Conservation (phyloP, 1,140 invertebrate genomes). For the Drosophila kohkoa region DNA sequence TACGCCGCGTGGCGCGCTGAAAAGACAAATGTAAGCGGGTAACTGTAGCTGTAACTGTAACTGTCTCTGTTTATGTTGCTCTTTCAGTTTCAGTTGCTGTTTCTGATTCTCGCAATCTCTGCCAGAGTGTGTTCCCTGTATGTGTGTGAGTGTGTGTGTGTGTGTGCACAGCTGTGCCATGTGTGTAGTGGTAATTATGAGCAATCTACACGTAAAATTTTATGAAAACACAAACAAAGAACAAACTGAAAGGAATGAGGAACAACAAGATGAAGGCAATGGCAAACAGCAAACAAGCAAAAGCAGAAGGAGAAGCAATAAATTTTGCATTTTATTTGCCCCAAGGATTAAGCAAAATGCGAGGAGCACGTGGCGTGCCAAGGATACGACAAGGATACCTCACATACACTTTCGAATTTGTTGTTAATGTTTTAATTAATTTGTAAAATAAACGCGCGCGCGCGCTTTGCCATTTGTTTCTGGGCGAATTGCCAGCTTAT, state of each 20-base stretch:
- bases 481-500: conserved; percentile 37
- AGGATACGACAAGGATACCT: conserved; percentile 37
- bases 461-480: conserved; percentile 37
- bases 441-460: conserved; percentile 57
- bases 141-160: conserved; percentile 29
- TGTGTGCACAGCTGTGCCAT: conserved; percentile 39
- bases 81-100: conserved; percentile 9
- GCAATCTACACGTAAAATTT: conserved; percentile 64
- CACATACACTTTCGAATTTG: conserved; percentile 26
- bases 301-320: conserved; percentile 36
- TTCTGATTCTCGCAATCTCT: conserved; percentile 2
- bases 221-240: conserved; percentile 54
- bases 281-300: neutral
- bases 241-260: neutral
- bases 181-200: conserved; percentile 73
- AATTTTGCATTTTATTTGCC: conserved; percentile 77
- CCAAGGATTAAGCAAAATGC: conserved; percentile 52
- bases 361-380: conserved; percentile 9
- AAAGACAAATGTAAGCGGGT: conserved; percentile 58
- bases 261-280: neutral
- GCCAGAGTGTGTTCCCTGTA: conserved; percentile 10
- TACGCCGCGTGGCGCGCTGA: conserved; percentile 57
- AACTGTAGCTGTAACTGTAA: conserved; percentile 28
- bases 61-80: conserved; percentile 36
- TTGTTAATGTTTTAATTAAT: conserved; percentile 81